Evolutionary conservation across 2,888 invertebrate genomes (phyloP), one percentile per base, ranked within the genome.

Genomic region (Drosophila yooni): DNA sequence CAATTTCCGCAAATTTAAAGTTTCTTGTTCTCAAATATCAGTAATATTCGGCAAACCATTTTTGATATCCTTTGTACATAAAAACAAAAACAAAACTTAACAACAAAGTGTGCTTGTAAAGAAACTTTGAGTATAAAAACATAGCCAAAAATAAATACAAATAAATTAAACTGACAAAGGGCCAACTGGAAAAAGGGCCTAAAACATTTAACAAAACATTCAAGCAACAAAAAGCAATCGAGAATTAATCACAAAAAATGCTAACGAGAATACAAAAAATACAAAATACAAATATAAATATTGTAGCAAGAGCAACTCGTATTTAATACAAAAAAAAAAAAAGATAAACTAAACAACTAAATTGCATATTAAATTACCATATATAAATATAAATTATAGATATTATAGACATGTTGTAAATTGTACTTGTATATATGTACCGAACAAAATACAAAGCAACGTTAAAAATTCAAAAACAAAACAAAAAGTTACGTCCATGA

Each of bases 391-490:
- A 54, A 33, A 59, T 58, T 25, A 62, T 46, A 62, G 62, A 13
- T 78, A 76, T 58, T 74, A 81, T 66, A 87, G 67, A 63, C 79
- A 77, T 85, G 85, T 90, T 89, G 82, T 82, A 89, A 76, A 86
- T 86, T 88, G 84, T 87, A 85, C 73, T 86, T 84, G 82, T 81
- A 85, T 74, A 83, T 82, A 88, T 71, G 80, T 79, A 88, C 71
- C 68, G 62, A 78, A 70, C 64, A 80, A 76, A 81, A 75, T 73
- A 81, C 77, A 84, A 86, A 83, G 74, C 87, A 86, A 87, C 78
- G 71, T 82, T 87, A 82, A 86, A 72, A 76, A 56, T 56, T 76
- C 27, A 70, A 63, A 63, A 67, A 50, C 56, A 82, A 71, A 43
- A 74, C 33, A 70, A 62, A 81, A 75, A 79, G 66, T 90, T 86